Conservation (phyloP, 1,140 invertebrate genomes). For the Zeugodacus cucurbitae region DNA sequence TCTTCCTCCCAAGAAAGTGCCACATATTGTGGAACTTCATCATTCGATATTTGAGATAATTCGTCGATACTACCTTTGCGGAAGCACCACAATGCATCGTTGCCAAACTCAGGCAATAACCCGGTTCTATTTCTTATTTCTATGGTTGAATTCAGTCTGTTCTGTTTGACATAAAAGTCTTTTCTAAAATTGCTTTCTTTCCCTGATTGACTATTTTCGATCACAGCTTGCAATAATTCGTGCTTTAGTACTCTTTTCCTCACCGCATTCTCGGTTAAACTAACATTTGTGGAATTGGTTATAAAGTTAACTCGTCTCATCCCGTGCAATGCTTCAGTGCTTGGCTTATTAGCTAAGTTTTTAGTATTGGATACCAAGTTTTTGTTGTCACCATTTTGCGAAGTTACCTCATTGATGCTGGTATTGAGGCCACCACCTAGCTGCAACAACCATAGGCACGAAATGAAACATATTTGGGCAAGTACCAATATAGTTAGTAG, state of each 20-base stretch:
- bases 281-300: slow-evolving; percentile 15
- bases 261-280: background rate
- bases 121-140: background rate
- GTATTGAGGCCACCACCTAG: slow-evolving; percentile 44
- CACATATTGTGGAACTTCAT: slow-evolving; percentile 48
- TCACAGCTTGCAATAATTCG: background rate
- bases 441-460: slow-evolving; percentile 59
- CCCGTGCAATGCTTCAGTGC: background rate
- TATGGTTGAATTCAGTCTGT: slow-evolving; percentile 50
- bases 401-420: slow-evolving; percentile 44
- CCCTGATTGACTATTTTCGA: slow-evolving; percentile 19
- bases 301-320: slow-evolving; percentile 16
- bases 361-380: background rate
- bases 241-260: background rate
- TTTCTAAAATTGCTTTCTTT: slow-evolving; percentile 32
- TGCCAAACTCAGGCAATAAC: slow-evolving; percentile 39
- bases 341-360: background rate
- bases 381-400: background rate
- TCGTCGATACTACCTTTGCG: slow-evolving; percentile 69
- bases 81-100: slow-evolving; percentile 67
- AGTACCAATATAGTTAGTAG: slow-evolving; percentile 58
- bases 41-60: background rate
- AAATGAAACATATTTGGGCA: slow-evolving; percentile 56
- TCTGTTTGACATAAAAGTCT: slow-evolving; percentile 46
- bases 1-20: slow-evolving; percentile 61